These are phyloP conservation scores for Melangyna quadrimaculata DNA, from an alignment of 2,888 invertebrate genomes.

Conservation along the genomic window DNA sequence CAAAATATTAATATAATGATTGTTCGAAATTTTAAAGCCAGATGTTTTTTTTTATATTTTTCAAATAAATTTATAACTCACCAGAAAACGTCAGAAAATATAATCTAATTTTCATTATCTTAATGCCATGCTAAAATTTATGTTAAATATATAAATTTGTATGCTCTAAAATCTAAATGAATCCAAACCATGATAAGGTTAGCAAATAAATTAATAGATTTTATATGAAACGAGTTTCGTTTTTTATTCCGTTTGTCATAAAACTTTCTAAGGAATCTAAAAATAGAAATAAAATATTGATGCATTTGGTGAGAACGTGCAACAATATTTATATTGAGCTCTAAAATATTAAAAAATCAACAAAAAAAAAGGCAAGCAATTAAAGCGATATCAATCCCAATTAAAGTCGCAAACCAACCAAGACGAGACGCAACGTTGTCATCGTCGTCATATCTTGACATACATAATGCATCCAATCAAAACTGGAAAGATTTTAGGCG, in stretches of 20 bases:
- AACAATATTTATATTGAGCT: not conserved
- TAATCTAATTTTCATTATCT: not conserved
- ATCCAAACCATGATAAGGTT: not conserved
- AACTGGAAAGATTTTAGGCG: conserved; percentile 2
- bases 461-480: conserved; percentile 22
- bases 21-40: not conserved
- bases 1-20: not conserved
- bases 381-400: conserved; percentile 5
- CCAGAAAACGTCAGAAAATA: not conserved
- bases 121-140: not conserved
- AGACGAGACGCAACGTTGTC: not conserved
- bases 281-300: not conserved
- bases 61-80: not conserved
- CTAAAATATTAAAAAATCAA: not conserved
- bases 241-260: not conserved
- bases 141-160: not conserved
- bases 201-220: not conserved
- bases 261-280: not conserved
- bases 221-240: not conserved
- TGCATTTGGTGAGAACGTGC: not conserved
- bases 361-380: not conserved
- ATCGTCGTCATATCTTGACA: not conserved
- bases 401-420: conserved; percentile 2
- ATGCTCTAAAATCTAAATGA: not conserved
- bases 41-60: not conserved